phyloP scores from a whole-genome alignment of 2,888 invertebrate genomes.

The Lampropteryx suffumata region DNA sequence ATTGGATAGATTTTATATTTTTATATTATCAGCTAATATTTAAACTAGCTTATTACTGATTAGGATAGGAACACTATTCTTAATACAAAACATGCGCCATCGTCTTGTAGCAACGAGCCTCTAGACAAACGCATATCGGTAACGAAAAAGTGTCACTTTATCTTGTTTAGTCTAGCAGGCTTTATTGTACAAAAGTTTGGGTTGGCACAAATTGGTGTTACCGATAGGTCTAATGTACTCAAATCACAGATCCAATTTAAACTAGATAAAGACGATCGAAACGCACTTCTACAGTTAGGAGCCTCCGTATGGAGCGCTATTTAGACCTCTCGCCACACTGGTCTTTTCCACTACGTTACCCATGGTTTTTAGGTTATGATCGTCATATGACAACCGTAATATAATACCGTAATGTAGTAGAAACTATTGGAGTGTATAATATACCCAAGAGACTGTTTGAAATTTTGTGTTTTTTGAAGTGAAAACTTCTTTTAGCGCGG shows the following conservation, averaged over 20 bases:
- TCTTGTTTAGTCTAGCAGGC: neutral
- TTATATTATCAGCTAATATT: conserved; percentile 19
- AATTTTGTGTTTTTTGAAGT: too few relatives aligned
- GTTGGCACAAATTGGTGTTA: conserved; percentile 71
- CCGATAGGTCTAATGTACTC: conserved; percentile 48
- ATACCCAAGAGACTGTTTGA: too few relatives aligned
- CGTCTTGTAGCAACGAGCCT: conserved; percentile 32
- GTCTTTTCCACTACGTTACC: neutral
- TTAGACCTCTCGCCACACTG: conserved; percentile 9
- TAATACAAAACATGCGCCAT: conserved; percentile 32
- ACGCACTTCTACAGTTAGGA: conserved; percentile 1
- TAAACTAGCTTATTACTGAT: conserved; percentile 26
- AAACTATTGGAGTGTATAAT: too few relatives aligned
- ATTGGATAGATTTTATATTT: neutral
- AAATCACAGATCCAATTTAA: conserved; percentile 54
- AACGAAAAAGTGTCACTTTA: neutral
- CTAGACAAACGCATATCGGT: conserved; percentile 4
- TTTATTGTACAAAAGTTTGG: conserved; percentile 26
- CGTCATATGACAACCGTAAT: too few relatives aligned
- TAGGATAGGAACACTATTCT: conserved; percentile 29
- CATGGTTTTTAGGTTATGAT: too few relatives aligned
- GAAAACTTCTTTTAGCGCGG: too few relatives aligned
- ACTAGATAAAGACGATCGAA: conserved; percentile 41
- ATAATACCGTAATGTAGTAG: too few relatives aligned
- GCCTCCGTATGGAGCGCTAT: neutral